Base-by-base conservation (phyloP, 1,140 invertebrate genomes). In the Brachystomella parvula region DNA sequence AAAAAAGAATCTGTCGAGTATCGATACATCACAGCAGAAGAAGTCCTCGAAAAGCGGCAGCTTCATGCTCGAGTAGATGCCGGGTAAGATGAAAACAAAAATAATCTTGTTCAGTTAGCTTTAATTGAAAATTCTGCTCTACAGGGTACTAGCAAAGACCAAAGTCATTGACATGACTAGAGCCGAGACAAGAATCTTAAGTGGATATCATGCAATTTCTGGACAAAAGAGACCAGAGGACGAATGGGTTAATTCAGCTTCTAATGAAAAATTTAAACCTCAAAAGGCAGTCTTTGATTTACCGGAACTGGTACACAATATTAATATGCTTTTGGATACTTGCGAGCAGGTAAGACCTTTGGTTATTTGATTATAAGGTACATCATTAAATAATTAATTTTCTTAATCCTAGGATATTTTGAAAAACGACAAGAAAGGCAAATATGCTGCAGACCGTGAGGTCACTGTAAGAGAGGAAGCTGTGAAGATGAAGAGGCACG, bases 91-190 rank as follows among this genome's bases (percentile, higher is more conserved):
- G 15, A 17, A 44, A 44, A n/a, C n/a, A n/a, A n/a, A n/a, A n/a
- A n/a, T n/a, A n/a, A n/a, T n/a, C n/a, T n/a, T n/a, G n/a, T n/a
- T n/a, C n/a, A n/a, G n/a, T n/a, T n/a, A 53, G 24, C 21, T 59
- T 59, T 28, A 31, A 29, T 44, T 44, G 39, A n/a, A 44, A 44
- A 12, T 59, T 59, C 21, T 9, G 9, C 29, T 28, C 2, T 30
- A 65, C 72, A 49, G 64, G 67, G 65, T 86, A 47, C 88, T 78
- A 90, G 84, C 85, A 53, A 91, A 89, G 76, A 92, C 95, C n/a
- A 95, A 98, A 76, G 94, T 99, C 3, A 98, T 99, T 68, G 96
- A 99, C 77, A 94, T 98, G 92, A 98, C 95, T 39, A 96, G 95
- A 2, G 91, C 90, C 0, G 92, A 98, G 77, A 88, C 92, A 75